Conservation (phyloP, 2,797 vertebrate species). For the Gobio occitaniae region DNA sequence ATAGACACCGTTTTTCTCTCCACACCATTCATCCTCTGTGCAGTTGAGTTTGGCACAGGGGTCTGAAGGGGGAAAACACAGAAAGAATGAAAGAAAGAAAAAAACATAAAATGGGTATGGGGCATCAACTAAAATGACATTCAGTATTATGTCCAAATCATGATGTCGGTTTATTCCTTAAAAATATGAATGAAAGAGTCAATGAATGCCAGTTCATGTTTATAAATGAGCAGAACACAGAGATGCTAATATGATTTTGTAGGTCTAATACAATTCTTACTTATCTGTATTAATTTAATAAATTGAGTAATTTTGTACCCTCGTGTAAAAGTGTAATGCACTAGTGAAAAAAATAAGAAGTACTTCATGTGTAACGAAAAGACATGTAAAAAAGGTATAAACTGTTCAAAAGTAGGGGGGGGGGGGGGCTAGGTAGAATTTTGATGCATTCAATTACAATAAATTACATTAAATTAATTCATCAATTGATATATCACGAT, state of each 20-base stretch:
- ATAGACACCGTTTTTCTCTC: conserved; percentile 38
- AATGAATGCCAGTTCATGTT: background rate
- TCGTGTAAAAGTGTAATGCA: background rate
- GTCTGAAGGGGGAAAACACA: background rate
- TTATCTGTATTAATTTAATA: background rate
- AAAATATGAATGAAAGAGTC: background rate
- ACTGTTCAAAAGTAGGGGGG: too few relatives aligned
- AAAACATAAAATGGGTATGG: too few relatives aligned
- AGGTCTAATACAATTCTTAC: background rate
- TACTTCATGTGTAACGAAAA: too few relatives aligned
- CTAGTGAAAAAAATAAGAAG: background rate
- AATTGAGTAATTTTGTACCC: background rate
- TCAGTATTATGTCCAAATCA: background rate
- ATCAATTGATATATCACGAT: too few relatives aligned
- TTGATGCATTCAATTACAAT: too few relatives aligned
- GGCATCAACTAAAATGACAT: background rate
- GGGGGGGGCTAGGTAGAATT: too few relatives aligned
- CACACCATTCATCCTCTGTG: conserved; percentile 56
- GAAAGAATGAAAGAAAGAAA: background rate
- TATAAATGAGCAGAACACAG: background rate
- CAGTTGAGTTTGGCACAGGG: conserved; percentile 51
- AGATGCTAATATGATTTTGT: background rate
- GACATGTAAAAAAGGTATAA: too few relatives aligned
- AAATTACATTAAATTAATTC: too few relatives aligned
- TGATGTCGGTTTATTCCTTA: background rate